Conservation (phyloP, 2,797 vertebrate genomes). For the Naso thynnoides region DNA sequence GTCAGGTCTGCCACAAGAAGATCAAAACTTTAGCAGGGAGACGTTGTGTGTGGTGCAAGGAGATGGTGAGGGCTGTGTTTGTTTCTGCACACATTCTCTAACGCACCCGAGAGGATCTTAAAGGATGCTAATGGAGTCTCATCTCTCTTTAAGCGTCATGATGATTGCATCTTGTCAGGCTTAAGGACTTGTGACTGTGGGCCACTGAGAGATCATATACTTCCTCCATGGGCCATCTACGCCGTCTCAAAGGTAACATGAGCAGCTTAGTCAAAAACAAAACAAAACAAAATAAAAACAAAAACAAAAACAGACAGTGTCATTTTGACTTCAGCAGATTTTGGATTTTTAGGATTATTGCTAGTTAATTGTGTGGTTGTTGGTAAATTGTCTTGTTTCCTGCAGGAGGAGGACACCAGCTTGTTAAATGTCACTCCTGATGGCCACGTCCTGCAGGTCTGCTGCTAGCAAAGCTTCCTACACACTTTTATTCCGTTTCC, state of each 20-base stretch:
- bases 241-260: constrained; percentile 86
- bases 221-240: constrained; percentile 91
- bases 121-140: constrained; percentile 13
- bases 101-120: not conserved
- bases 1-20: constrained; percentile 90
- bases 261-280: not conserved
- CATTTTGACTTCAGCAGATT: not conserved
- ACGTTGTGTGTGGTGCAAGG: constrained; percentile 91
- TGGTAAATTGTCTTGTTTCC: constrained; percentile 24
- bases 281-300: too few relatives aligned
- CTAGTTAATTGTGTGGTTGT: constrained; percentile 3
- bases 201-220: constrained; percentile 86
- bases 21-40: constrained; percentile 88
- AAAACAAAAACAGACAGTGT: not conserved
- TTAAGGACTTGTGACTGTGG: constrained; percentile 87
- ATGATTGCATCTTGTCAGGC: constrained; percentile 84
- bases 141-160: constrained; percentile 85
- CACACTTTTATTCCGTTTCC: constrained; percentile 19
- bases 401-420: constrained; percentile 76
- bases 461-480: constrained; percentile 20
- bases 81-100: not conserved
- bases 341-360: not conserved
- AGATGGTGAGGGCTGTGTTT: constrained; percentile 82
- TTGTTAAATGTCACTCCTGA: constrained; percentile 81
- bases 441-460: constrained; percentile 83